Conservation (phyloP, 2,797 vertebrate genomes). For the Sciurus vulgaris region DNA sequence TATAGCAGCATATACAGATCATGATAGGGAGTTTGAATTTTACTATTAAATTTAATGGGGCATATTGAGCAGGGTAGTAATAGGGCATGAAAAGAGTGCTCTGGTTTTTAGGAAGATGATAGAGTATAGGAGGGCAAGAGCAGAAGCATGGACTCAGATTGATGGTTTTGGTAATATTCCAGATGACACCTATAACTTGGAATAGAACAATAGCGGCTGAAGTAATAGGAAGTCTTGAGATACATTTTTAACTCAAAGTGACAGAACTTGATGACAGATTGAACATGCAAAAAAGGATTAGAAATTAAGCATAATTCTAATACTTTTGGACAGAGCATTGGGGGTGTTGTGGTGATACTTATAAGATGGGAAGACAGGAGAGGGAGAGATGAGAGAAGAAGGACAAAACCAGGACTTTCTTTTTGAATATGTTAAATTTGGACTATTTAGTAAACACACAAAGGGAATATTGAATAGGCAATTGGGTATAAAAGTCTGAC, state of each 20-base stretch:
- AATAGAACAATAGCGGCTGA: background rate
- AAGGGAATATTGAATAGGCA: background rate
- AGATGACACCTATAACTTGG: background rate
- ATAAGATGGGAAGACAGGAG: background rate
- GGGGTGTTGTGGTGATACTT: background rate
- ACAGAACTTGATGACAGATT: background rate
- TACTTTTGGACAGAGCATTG: background rate
- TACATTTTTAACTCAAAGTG: conserved; percentile 21
- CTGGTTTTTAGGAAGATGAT: background rate
- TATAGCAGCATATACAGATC: background rate
- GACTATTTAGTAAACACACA: background rate
- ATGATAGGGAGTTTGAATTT: background rate
- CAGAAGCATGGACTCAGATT: background rate
- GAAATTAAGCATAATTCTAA: conserved; percentile 3
- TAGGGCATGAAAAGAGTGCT: background rate
- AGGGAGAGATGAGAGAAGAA: background rate
- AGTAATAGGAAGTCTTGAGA: background rate
- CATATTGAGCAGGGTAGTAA: background rate
- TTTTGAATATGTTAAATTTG: background rate
- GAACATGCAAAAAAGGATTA: background rate
- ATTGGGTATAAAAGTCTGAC: background rate
- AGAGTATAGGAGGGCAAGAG: background rate
- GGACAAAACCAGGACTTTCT: background rate
- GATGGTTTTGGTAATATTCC: background rate
- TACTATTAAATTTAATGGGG: conserved; percentile 24